Evolutionary conservation across 2,797 vertebrate genomes (phyloP).

Genomic region (Microchirus variegatus): DNA sequence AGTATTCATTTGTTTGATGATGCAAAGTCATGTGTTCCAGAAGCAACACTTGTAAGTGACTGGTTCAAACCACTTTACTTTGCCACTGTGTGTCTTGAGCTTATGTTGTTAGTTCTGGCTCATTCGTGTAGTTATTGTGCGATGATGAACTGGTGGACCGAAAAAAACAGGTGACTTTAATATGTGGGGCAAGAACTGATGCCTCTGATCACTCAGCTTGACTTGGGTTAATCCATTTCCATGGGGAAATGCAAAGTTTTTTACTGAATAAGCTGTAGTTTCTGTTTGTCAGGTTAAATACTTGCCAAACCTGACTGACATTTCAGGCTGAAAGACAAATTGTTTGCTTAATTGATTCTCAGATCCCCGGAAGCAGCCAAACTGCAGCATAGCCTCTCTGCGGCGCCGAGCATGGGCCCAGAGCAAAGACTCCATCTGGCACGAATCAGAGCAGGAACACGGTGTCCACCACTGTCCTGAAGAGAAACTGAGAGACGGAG

Average conservation of each 20-base stretch:
- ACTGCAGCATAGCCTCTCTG: constrained; percentile 40
- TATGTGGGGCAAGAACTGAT: neutral
- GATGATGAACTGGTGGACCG: too few relatives aligned
- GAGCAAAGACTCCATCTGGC: constrained; percentile 67
- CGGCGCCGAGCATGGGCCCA: constrained; percentile 70
- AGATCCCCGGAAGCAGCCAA: constrained; percentile 40
- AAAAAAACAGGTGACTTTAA: neutral
- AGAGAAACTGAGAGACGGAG: constrained; percentile 16
- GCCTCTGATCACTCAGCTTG: neutral
- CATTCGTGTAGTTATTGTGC: too few relatives aligned
- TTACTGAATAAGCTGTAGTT: constrained; percentile 15
- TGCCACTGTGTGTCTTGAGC: neutral
- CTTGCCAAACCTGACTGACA: constrained; percentile 37
- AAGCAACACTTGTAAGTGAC: neutral
- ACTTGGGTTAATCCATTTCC: neutral
- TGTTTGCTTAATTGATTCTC: constrained; percentile 26
- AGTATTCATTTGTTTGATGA: neutral
- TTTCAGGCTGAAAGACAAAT: constrained; percentile 2
- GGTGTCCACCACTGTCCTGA: constrained; percentile 22
- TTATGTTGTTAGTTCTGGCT: neutral
- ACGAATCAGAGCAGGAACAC: constrained; percentile 33
- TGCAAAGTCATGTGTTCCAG: neutral
- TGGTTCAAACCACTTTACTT: neutral
- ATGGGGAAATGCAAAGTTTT: too few relatives aligned
- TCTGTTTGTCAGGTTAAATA: constrained; percentile 28